Base-by-base conservation (phyloP, 2,113 vertebrate species). In the western clawed frog (Xenopus tropicalis) region DNA sequence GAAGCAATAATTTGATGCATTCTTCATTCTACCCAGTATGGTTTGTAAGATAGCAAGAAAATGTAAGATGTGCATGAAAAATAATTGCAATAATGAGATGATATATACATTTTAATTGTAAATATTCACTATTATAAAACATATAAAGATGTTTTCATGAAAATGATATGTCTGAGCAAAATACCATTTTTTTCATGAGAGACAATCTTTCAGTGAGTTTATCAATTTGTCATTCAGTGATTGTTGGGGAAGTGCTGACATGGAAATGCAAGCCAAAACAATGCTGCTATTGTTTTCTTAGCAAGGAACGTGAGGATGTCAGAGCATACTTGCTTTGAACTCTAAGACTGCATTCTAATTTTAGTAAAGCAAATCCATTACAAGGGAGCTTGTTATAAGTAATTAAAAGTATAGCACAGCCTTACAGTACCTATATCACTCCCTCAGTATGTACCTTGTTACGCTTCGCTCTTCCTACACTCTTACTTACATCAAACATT, bases 271-370 rank as follows among this genome's bases (percentile, higher is more conserved):
- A 37, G 25, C 56, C 54, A 61, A 51, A 67, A 74, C 54, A 74
- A 61, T 61, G 43, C 54, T 25, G 7, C 43, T 48, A 67, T 67
- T 74, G 63, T 74, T 42, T 23, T 74, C 29, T 43, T 21, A 65
- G 43, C 20, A 59, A 59, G 43, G 63, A 43, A 66, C 46, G 17
- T 67, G 66, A 61, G 66, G 52, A 67, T 37, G 54, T 17, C 66
- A 46, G 8, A 22, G 37, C 72, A 74, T 67, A 61, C 44, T 43
- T 74, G 54, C 72, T 67, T 74, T 74, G 72, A 74, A 74, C 54
- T 67, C 14, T 25, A 42, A 54, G 23, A 29, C 25, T 24, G 1
- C 11, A 11, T 63, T n/a, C 62, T 66, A 54, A 66, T 56, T 42
- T 16, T 42, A 14, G 42, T 65, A 43, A 65, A 65, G 54, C 20